Percentiles rank a stretch among this genome's conserved stretches.
phyloP scores from a whole-genome alignment of 2,113 vertebrate species.

The Typhlomys cinereus region DNA sequence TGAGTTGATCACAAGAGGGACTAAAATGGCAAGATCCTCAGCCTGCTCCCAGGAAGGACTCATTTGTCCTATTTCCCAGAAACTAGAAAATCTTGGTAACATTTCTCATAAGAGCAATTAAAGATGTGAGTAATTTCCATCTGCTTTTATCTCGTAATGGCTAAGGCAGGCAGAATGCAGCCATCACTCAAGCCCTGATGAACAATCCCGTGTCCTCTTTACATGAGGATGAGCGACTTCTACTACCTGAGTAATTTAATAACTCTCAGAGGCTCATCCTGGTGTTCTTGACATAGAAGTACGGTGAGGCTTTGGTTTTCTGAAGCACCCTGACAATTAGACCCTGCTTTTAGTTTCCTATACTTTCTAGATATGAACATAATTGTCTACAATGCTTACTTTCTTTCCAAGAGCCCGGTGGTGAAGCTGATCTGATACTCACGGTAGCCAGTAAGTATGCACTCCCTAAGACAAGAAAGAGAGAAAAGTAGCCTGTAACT shows the following conservation, averaged over 20 bases:
- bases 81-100: background rate
- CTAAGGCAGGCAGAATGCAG: slow-evolving; percentile 6
- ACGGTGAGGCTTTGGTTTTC: slow-evolving; percentile 32
- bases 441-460: background rate
- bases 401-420: background rate
- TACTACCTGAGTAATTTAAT: slow-evolving; percentile 34
- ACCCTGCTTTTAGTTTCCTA: slow-evolving; percentile 25
- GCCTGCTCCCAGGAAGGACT: background rate
- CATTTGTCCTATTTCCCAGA: slow-evolving; percentile 1
- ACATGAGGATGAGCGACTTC: slow-evolving; percentile 52
- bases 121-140: slow-evolving; percentile 51
- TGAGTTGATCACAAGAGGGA: background rate
- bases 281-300: background rate
- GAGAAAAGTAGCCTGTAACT: background rate
- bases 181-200: slow-evolving; percentile 6
- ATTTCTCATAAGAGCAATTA: slow-evolving; percentile 29
- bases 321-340: background rate
- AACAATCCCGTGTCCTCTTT: slow-evolving; percentile 35
- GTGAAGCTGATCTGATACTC: background rate
- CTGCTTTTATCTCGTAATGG: slow-evolving; percentile 61
- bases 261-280: background rate
- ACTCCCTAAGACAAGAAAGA: background rate
- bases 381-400: background rate
- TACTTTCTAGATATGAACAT: background rate
- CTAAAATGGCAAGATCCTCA: background rate